Conservation (phyloP, 2,797 vertebrate genomes). For the Pseudomugil gertrudae region DNA sequence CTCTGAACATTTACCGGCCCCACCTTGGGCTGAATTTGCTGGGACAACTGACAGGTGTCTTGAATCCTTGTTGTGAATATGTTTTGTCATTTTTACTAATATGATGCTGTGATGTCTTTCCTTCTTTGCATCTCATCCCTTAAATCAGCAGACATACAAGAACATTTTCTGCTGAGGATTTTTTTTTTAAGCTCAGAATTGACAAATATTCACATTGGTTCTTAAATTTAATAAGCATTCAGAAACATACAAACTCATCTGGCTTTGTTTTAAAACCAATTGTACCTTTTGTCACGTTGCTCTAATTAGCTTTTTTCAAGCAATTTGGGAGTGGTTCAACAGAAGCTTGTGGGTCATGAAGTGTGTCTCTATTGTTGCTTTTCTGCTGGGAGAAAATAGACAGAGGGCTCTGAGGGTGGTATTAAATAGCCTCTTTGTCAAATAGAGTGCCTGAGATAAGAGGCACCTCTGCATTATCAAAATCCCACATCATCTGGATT, state of each 20-base stretch:
- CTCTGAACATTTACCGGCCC: not conserved
- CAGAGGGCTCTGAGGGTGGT: constrained; percentile 80
- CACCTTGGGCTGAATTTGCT: not conserved
- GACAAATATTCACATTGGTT: not conserved
- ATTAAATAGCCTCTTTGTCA: constrained; percentile 89
- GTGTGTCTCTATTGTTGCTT: constrained; percentile 71
- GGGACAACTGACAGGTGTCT: not conserved
- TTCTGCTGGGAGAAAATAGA: constrained; percentile 82
- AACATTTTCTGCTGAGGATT: too few relatives aligned
- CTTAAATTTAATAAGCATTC: not conserved
- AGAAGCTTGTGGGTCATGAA: constrained; percentile 57
- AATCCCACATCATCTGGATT: constrained; percentile 89
- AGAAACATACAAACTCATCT: not conserved
- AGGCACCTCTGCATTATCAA: constrained; percentile 85
- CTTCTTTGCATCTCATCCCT: not conserved
- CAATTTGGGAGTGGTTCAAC: constrained; percentile 25
- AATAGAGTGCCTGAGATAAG: constrained; percentile 90
- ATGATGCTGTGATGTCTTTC: not conserved
- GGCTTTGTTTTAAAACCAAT: not conserved
- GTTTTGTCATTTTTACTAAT: not conserved
- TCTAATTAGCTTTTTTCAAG: constrained; percentile 54
- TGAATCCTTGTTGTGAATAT: not conserved
- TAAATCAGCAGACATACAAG: not conserved
- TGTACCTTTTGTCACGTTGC: constrained; percentile 23
- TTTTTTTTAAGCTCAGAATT: not conserved